phyloP scores from a whole-genome alignment of 2,888 invertebrate species.

The Andrena chrysosceles region DNA sequence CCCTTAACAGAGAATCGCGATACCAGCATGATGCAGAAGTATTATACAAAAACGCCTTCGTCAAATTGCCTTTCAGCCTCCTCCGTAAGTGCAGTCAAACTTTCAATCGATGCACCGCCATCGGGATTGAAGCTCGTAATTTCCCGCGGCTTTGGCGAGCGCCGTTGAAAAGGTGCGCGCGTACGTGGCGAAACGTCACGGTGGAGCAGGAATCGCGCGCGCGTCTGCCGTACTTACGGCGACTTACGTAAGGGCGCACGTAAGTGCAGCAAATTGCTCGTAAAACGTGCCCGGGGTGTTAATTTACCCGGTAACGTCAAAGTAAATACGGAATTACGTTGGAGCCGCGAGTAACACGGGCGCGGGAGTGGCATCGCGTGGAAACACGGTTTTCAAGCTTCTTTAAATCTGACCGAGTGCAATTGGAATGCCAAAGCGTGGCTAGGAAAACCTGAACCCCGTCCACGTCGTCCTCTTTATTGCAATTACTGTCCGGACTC shows the following conservation, averaged over 20 bases:
- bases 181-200: conserved; percentile 56
- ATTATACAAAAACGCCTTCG: neutral
- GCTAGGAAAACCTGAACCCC: conserved; percentile 13
- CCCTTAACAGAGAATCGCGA: no score
- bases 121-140: conserved; percentile 50
- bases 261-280: conserved; percentile 80
- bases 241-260: conserved; percentile 67
- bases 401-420: conserved; percentile 42
- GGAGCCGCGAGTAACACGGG: conserved; percentile 54
- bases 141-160: conserved; percentile 40
- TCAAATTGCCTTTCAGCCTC: neutral
- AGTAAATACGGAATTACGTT: conserved; percentile 72
- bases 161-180: conserved; percentile 13
- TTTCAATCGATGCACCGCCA: conserved; percentile 39
- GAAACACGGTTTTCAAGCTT: conserved; percentile 7
- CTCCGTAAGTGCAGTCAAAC: no score
- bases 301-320: conserved; percentile 72
- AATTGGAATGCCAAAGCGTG: conserved; percentile 37
- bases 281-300: conserved; percentile 76
- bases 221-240: conserved; percentile 62
- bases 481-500: conserved; percentile 25
- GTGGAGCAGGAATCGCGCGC: conserved; percentile 53
- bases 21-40: neutral
- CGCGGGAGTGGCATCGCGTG: conserved; percentile 34
- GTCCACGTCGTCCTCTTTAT: neutral